Conservation (phyloP, 2,888 invertebrate genomes). For the Epistrophella euchroma region DNA sequence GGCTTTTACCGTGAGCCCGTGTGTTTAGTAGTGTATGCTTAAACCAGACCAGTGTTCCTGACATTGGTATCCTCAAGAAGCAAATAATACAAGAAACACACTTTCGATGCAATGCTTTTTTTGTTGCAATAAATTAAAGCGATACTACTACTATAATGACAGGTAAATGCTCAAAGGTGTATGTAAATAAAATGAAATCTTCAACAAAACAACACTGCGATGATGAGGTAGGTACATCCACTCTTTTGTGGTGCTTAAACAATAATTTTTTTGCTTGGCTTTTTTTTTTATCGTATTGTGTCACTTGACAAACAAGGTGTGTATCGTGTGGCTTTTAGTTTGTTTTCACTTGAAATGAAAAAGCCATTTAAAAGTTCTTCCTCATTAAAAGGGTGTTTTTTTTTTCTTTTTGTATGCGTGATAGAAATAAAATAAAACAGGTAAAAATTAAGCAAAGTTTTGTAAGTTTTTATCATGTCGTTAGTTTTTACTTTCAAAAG, state of each 20-base stretch:
- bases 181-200: slow-evolving; percentile 42
- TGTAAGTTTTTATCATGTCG: no score
- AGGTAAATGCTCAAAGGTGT: slow-evolving; percentile 6
- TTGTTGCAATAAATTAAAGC: slow-evolving; percentile 21
- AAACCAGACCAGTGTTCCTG: slow-evolving; percentile 53
- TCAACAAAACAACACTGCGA: slow-evolving; percentile 34
- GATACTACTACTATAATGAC: slow-evolving; percentile 9
- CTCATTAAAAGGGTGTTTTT: slow-evolving; percentile 11
- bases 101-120: slow-evolving; percentile 51
- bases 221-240: background rate
- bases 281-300: slow-evolving; percentile 9
- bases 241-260: slow-evolving; percentile 25
- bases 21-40: slow-evolving; percentile 45
- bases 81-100: slow-evolving; percentile 12
- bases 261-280: slow-evolving; percentile 30
- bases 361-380: slow-evolving; percentile 28
- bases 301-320: slow-evolving; percentile 48
- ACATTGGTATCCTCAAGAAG: slow-evolving; percentile 35
- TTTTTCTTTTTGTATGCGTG: background rate
- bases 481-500: no score
- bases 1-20: no score
- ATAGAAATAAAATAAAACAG: no score
- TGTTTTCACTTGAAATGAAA: slow-evolving; percentile 51
- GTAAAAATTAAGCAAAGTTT: no score
- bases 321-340: slow-evolving; percentile 50